Base-by-base conservation (phyloP, 2,888 invertebrate species). In the Heteromyza rotundicornis region DNA sequence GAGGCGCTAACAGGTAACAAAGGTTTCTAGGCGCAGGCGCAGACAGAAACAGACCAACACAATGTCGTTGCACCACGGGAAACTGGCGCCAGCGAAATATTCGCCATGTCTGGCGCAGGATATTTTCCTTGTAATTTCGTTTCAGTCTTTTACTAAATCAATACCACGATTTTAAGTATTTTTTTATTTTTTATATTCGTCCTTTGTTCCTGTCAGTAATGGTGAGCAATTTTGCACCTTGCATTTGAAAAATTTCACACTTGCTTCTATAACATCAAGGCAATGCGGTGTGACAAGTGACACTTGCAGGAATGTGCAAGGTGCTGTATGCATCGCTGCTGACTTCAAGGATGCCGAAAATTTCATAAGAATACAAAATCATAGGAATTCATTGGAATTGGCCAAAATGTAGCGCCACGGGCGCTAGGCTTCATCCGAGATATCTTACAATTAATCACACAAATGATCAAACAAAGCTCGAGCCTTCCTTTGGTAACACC, bases 61-160 rank as follows among this genome's bases (percentile, higher is more conserved):
- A 44, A 16, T 5, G 32, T n/a, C 10, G n/a, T n/a, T n/a, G 23
- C 62, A 22, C 76, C 57, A 53, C 73, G 71, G 73, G 76, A 70
- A 59, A 70, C 69, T 70, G 78, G 77, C 78, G 78, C 76, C 76
- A 68, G 67, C 60, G 58, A 64, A 64, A 54, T 67, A 63, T 62
- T 65, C 61, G 63, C 64, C 35, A 47, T 65, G 70, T 70, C 68
- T 70, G 62, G 53, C 54, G 64, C 50, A 50, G 32, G 55, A 56
- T 68, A 59, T 64, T 66, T 74, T 73, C 73, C 27, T 19, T 36
- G 74, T 73, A 73, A 57, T 50, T 19, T 36, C 56, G 56, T 61
- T 66, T 20, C 3, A 51, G 64, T 59, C 2, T 24, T 47, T 27
- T 47, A 57, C 57, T 49, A 17, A 57, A 57, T 50, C 22, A 53